A percentile compares a stretch with the other conserved stretches of the same genome.
phyloP scores from a whole-genome alignment of 2,113 vertebrate species.

The Tringa solitaria region DNA sequence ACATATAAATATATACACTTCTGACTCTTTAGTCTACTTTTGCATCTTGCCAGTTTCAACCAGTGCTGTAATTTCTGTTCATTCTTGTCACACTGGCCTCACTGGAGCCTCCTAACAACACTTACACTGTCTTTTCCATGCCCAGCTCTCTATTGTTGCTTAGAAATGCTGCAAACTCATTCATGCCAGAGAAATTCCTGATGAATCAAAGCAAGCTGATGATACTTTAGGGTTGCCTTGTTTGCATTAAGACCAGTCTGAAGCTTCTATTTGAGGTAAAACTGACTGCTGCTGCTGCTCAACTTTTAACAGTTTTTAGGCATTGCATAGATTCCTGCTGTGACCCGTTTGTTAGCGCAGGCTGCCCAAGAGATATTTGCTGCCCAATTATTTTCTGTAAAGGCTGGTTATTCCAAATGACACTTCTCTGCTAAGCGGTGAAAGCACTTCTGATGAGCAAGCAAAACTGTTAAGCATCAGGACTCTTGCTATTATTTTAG shows the following conservation, averaged over 20 bases:
- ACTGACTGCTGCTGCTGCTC: background rate
- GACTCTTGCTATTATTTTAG: background rate
- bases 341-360: too few species aligned
- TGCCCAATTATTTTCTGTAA: background rate
- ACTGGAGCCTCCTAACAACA: background rate
- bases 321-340: rapidly evolving
- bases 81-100: background rate
- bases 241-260: background rate
- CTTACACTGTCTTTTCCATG: background rate
- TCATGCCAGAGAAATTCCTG: background rate
- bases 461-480: background rate
- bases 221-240: background rate
- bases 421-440: background rate
- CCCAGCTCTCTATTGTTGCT: background rate
- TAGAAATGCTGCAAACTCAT: background rate
- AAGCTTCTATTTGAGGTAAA: background rate
- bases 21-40: background rate
- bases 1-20: background rate
- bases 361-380: background rate
- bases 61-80: background rate
- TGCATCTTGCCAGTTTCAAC: background rate
- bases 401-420: background rate
- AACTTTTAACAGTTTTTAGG: background rate
- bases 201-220: background rate
- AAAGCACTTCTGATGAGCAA: background rate